Evolutionary conservation across 2,797 vertebrate species (phyloP).

Genomic region (Eleutherodactylus coqui): DNA sequence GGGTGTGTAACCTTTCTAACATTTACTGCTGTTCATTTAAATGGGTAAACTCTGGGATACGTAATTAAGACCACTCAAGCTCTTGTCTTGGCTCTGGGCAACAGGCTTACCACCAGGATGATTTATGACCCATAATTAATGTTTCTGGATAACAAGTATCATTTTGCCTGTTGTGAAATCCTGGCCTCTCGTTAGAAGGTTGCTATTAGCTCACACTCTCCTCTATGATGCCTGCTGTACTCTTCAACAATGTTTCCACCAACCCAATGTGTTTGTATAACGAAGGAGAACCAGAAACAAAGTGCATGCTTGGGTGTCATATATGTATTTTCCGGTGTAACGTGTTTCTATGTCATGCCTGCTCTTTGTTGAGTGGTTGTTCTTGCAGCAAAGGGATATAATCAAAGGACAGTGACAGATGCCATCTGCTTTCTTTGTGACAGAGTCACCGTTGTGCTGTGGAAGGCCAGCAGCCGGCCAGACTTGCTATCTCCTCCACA

Average conservation of each 20-base stretch:
- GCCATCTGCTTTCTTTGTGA: constrained; percentile 43
- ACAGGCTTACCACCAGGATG: background rate
- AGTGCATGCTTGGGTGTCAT: background rate
- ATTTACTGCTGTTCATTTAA: too few relatives aligned
- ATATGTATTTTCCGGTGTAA: background rate
- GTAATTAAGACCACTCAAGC: too few relatives aligned
- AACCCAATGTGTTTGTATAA: background rate
- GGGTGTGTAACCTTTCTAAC: too few relatives aligned
- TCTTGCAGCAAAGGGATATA: constrained; percentile 21
- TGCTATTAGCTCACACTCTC: background rate
- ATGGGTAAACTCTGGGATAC: too few relatives aligned
- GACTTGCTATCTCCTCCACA: constrained; percentile 24
- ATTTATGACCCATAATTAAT: background rate
- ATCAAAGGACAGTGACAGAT: constrained; percentile 25
- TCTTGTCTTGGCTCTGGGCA: background rate
- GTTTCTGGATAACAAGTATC: background rate
- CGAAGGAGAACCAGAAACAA: background rate
- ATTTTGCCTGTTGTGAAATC: background rate
- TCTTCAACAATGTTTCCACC: background rate
- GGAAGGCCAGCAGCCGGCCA: constrained; percentile 25
- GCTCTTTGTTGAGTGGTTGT: background rate
- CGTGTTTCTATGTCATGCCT: background rate
- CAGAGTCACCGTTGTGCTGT: background rate
- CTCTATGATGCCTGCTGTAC: background rate
- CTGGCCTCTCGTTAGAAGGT: background rate